These are phyloP conservation scores for Oryzias dopingdopingensis DNA, from an alignment of 2,797 vertebrate species.

Conservation along the genomic window DNA sequence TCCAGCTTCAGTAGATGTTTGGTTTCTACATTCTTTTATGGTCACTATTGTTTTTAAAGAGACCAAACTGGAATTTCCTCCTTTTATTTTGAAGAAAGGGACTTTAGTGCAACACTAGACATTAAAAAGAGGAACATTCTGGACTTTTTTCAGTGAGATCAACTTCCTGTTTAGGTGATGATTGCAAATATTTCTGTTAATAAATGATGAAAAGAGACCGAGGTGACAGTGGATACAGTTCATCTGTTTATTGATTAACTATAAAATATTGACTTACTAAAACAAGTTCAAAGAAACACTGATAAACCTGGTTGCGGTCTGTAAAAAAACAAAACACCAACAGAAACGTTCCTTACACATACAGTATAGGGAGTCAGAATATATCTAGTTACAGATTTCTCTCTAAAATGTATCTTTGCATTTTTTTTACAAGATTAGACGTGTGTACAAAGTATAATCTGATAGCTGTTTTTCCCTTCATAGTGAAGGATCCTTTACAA, in stretches of 20 bases:
- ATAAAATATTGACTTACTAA: constrained; percentile 84
- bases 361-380: constrained; percentile 74
- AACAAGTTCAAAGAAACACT: constrained; percentile 83
- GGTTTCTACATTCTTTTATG: too few relatives aligned
- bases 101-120: not conserved
- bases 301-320: constrained; percentile 77
- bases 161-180: too few relatives aligned
- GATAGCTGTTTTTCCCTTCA: constrained; percentile 64
- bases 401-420: constrained; percentile 66
- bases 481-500: constrained; percentile 82
- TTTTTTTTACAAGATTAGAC: constrained; percentile 81
- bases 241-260: constrained; percentile 83
- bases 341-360: constrained; percentile 66
- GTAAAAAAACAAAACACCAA: constrained; percentile 73
- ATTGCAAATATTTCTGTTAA: too few relatives aligned
- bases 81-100: not conserved
- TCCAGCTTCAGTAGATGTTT: too few relatives aligned
- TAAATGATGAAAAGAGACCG: not conserved
- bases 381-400: constrained; percentile 65
- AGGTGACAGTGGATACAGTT: constrained; percentile 48
- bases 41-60: too few relatives aligned
- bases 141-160: not conserved
- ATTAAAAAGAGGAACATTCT: not conserved
- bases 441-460: constrained; percentile 82
- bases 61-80: not conserved